Evolutionary conservation across 2,797 vertebrate species (phyloP).

Genomic region (Megalops cyprinoides): DNA sequence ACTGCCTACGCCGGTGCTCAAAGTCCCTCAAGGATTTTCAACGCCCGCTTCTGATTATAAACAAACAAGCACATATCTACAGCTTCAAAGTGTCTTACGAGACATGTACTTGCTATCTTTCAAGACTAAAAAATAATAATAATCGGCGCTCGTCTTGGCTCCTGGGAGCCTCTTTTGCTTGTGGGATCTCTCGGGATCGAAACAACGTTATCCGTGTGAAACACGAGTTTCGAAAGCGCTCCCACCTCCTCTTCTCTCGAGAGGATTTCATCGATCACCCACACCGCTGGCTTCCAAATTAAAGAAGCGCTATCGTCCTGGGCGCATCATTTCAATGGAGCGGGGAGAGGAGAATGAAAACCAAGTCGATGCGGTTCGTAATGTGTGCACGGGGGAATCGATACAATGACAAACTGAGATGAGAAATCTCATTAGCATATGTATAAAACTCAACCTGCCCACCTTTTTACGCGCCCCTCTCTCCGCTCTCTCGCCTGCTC

Average conservation of each 20-base stretch:
- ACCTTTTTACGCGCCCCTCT: background rate
- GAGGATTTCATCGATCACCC: constrained; percentile 5
- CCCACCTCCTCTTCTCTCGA: background rate
- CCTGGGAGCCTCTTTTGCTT: background rate
- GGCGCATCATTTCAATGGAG: background rate
- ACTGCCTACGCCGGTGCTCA: background rate
- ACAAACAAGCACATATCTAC: constrained; percentile 5
- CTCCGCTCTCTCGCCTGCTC: background rate
- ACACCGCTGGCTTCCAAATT: background rate
- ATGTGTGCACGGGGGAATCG: background rate
- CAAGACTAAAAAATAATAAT: background rate
- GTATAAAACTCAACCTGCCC: background rate
- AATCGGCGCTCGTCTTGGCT: background rate
- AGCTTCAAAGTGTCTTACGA: background rate
- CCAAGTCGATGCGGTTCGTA: background rate
- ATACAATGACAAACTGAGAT: background rate
- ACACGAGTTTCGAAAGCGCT: background rate
- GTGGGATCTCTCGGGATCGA: background rate
- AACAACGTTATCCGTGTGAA: constrained; percentile 15
- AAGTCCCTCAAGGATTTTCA: background rate
- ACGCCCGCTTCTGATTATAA: constrained; percentile 3
- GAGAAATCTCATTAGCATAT: background rate
- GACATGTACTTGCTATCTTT: background rate
- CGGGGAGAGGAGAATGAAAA: background rate
- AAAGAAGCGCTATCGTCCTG: constrained; percentile 10